Conservation (phyloP, 2,888 invertebrate species). For the Shargacucullia verbasci region DNA sequence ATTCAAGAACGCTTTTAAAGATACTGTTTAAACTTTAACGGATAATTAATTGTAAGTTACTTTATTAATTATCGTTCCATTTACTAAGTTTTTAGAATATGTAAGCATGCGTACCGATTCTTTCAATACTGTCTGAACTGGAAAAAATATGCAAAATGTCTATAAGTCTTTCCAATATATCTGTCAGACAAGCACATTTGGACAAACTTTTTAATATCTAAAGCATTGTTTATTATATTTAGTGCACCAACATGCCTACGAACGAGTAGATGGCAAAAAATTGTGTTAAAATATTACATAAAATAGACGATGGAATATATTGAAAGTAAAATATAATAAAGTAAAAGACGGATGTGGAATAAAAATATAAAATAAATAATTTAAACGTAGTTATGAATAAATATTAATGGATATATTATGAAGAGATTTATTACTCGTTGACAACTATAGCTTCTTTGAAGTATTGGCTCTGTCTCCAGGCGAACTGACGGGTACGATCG, state of each 20-base stretch:
- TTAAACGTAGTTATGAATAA: slow-evolving; percentile 82
- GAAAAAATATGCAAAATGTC: slow-evolving; percentile 74
- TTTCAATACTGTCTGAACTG: slow-evolving; percentile 79
- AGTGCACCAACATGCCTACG: slow-evolving; percentile 83
- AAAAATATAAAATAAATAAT: slow-evolving; percentile 79
- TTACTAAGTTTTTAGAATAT: slow-evolving; percentile 48
- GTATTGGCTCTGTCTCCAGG: slow-evolving; percentile 99
- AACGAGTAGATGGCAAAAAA: slow-evolving; percentile 65
- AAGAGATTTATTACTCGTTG: slow-evolving; percentile 93
- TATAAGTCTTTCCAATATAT: slow-evolving; percentile 64
- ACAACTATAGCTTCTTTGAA: slow-evolving; percentile 98
- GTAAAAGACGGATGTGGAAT: slow-evolving; percentile 72
- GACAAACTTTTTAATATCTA: slow-evolving; percentile 64
- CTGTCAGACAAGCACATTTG: slow-evolving; percentile 59
- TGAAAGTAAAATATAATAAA: slow-evolving; percentile 59
- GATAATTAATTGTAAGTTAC: slow-evolving; percentile 12
- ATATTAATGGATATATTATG: slow-evolving; percentile 86
- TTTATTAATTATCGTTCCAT: slow-evolving; percentile 27
- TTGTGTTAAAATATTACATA: slow-evolving; percentile 68
- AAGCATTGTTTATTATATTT: slow-evolving; percentile 70
- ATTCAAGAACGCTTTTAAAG: slow-evolving; percentile 33
- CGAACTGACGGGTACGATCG: slow-evolving; percentile 91
- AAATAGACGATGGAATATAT: slow-evolving; percentile 57
- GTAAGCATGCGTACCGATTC: slow-evolving; percentile 83
- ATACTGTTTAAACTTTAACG: slow-evolving; percentile 36